Conservation (phyloP, 2,797 vertebrate genomes). For the Onychomys arenicola region DNA sequence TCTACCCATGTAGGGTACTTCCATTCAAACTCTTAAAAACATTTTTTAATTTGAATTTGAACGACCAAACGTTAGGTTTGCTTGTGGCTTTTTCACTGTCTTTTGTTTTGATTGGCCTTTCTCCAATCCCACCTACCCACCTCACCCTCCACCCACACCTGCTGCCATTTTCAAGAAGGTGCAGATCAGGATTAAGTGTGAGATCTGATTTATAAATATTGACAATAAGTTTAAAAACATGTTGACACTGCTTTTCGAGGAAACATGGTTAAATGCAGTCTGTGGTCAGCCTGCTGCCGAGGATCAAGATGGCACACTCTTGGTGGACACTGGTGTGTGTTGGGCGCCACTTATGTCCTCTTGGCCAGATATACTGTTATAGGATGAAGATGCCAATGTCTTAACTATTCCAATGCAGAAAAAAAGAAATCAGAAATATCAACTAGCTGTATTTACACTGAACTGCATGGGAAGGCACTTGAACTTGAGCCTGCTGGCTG, state of each 20-base stretch:
- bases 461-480: no score
- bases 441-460: no score
- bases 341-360: neutral
- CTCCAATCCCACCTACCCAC: neutral
- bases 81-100: neutral
- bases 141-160: no score
- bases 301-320: neutral
- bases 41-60: neutral
- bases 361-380: fast-evolving
- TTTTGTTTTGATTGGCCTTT: neutral
- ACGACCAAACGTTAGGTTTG: neutral
- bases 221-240: neutral
- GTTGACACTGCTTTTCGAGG: neutral
- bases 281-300: neutral
- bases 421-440: neutral
- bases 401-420: neutral
- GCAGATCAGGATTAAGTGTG: neutral
- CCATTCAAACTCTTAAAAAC: neutral
- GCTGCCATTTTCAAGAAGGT: neutral
- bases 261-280: neutral
- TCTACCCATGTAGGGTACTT: neutral
- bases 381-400: neutral
- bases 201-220: neutral
- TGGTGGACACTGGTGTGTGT: neutral
- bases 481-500: no score